phyloP scores from a whole-genome alignment of 2,888 invertebrate species.

The Tipula confusa region DNA sequence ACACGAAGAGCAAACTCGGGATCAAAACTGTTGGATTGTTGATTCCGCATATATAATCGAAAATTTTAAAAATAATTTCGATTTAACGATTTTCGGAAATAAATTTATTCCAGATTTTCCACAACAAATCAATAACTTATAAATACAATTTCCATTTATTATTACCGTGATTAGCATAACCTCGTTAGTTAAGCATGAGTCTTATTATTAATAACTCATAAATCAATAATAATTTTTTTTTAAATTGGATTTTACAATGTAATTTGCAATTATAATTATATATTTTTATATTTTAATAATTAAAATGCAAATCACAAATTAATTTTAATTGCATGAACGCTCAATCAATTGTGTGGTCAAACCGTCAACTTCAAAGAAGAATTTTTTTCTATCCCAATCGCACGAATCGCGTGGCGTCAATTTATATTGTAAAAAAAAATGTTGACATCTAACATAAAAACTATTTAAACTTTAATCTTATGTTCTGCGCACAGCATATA shows the following conservation, averaged over 20 bases:
- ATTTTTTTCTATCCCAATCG: neutral
- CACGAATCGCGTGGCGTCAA: neutral
- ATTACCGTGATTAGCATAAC: neutral
- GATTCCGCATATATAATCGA: too few relatives aligned
- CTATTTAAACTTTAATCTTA: neutral
- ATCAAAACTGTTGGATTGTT: too few relatives aligned
- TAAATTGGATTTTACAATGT: neutral
- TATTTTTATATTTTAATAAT: neutral
- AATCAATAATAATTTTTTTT: neutral
- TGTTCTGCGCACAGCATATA: neutral
- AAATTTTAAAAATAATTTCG: too few relatives aligned
- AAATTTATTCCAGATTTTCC: too few relatives aligned
- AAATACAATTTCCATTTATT: too few relatives aligned
- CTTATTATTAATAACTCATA: neutral
- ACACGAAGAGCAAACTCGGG: too few relatives aligned
- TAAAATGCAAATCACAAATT: neutral
- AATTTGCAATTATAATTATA: slow-evolving; percentile 3
- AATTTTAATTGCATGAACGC: neutral
- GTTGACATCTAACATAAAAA: neutral
- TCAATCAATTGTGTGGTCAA: neutral
- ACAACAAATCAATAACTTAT: too few relatives aligned
- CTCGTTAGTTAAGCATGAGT: neutral
- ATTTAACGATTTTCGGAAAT: too few relatives aligned
- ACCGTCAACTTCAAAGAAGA: neutral
- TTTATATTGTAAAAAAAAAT: neutral